Evolutionary conservation across 2,797 vertebrate species (phyloP).

Genomic region (Cyprinella venusta): DNA sequence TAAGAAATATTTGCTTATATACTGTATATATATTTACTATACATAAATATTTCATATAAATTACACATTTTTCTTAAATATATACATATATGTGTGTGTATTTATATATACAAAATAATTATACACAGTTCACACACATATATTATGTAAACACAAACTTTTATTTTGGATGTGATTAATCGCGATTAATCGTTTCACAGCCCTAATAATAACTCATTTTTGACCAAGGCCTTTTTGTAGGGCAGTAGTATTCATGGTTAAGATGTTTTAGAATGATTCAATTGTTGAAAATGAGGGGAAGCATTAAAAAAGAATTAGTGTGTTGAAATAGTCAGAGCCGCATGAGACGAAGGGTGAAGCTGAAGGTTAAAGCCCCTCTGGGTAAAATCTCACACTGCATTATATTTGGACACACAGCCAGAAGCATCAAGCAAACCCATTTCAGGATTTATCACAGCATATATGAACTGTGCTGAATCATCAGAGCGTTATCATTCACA

Average conservation of each 20-base stretch:
- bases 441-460: conserved; percentile 20
- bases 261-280: neutral
- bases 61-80: no score
- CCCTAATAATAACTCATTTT: no score
- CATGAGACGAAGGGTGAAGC: neutral
- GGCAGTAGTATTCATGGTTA: neutral
- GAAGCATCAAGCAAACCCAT: conserved; percentile 5
- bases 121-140: no score
- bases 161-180: no score
- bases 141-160: no score
- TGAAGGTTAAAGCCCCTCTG: conserved; percentile 15
- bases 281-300: neutral
- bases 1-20: no score
- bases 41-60: no score
- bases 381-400: neutral
- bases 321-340: conserved; percentile 9
- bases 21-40: no score
- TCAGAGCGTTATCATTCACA: neutral
- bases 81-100: no score
- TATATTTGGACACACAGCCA: conserved; percentile 9
- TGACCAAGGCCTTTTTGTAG: no score
- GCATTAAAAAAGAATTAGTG: conserved; percentile 23
- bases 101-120: no score
- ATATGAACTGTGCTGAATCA: conserved; percentile 26
- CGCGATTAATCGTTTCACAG: no score